Conservation (phyloP, 2,888 invertebrate genomes). For the Nomada ferruginata region DNA sequence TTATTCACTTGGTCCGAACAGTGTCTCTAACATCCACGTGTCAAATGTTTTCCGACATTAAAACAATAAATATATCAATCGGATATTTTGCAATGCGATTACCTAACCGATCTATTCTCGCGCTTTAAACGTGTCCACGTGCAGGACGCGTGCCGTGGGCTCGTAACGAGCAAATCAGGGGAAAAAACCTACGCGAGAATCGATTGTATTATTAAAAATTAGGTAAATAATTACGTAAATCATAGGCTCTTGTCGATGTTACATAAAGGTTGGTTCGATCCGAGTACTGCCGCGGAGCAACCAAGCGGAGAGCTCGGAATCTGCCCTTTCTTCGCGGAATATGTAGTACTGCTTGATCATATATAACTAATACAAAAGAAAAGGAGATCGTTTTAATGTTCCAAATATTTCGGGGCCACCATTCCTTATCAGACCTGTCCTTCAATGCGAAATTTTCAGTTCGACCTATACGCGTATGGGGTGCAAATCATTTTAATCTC, state of each 20-base stretch:
- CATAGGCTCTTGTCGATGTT: slow-evolving; percentile 43
- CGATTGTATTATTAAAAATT: slow-evolving; percentile 66
- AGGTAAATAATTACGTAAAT: slow-evolving; percentile 74
- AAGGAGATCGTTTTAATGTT: slow-evolving; percentile 2
- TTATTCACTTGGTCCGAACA: neutral
- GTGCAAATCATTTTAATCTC: neutral
- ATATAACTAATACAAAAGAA: slow-evolving; percentile 32
- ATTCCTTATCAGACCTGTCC: neutral
- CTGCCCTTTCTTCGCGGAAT: slow-evolving; percentile 40
- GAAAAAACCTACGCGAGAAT: slow-evolving; percentile 38
- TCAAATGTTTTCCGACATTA: neutral
- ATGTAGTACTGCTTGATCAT: slow-evolving; percentile 42
- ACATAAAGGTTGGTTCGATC: slow-evolving; percentile 51
- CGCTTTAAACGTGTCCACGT: slow-evolving; percentile 25
- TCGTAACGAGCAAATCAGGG: slow-evolving; percentile 34
- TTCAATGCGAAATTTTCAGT: neutral
- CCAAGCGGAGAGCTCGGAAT: slow-evolving; percentile 15
- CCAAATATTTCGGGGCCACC: slow-evolving; percentile 9
- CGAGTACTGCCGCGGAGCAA: slow-evolving; percentile 17
- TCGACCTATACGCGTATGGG: neutral
- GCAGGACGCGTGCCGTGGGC: slow-evolving; percentile 4
- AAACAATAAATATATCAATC: neutral
- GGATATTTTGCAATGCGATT: slow-evolving; percentile 7
- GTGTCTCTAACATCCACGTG: neutral
- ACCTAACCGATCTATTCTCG: slow-evolving; percentile 56